These are phyloP conservation scores for Aromia moschata DNA, from an alignment of 2,888 invertebrate species.

Conservation along the genomic window DNA sequence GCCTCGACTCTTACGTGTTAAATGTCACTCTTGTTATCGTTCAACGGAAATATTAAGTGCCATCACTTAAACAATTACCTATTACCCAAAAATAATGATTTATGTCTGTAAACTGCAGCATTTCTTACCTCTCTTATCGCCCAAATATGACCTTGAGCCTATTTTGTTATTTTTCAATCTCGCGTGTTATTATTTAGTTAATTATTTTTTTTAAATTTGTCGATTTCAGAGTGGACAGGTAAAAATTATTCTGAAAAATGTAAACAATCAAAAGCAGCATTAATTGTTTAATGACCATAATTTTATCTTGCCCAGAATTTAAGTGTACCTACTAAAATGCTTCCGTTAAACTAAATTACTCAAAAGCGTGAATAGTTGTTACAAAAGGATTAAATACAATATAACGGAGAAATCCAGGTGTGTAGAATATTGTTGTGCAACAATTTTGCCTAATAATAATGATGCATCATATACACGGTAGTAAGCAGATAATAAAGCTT, in stretches of 20 bases:
- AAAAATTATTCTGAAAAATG: too few relatives aligned
- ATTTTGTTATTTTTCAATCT: too few relatives aligned
- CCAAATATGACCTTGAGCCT: background rate
- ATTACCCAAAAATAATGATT: background rate
- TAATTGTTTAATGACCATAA: too few relatives aligned
- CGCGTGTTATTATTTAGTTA: too few relatives aligned
- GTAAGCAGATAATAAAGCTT: slow-evolving; percentile 41
- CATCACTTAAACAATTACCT: slow-evolving; percentile 4
- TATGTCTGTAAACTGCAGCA: background rate
- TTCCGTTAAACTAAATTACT: background rate
- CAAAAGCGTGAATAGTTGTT: slow-evolving; percentile 17
- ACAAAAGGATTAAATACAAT: slow-evolving; percentile 29
- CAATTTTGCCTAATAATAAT: slow-evolving; percentile 41
- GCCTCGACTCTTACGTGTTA: background rate
- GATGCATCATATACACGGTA: slow-evolving; percentile 31
- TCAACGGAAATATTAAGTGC: slow-evolving; percentile 5
- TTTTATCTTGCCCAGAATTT: too few relatives aligned
- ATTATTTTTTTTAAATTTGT: background rate
- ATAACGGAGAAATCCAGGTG: slow-evolving; percentile 40
- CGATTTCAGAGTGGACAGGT: too few relatives aligned
- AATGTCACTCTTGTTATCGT: background rate
- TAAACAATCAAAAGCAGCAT: too few relatives aligned
- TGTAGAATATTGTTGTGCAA: slow-evolving; percentile 40
- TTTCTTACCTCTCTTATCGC: background rate
- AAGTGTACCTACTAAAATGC: too few relatives aligned